Base-by-base conservation (phyloP, 2,888 invertebrate genomes). In the Anodontia alba region DNA sequence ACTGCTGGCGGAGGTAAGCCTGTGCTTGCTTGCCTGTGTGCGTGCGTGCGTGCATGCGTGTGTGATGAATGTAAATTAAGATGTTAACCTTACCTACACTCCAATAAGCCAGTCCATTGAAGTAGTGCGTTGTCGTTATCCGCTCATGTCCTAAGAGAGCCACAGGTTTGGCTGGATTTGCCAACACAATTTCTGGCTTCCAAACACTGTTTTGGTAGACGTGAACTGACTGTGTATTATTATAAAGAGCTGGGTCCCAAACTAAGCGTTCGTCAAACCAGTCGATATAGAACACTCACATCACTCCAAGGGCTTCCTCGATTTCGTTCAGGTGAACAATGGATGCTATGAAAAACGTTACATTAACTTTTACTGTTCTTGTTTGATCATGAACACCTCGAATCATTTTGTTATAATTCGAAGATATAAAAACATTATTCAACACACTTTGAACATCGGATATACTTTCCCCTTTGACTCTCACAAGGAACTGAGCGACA, bases 231-330 rank as follows among this genome's bases (percentile, higher is more conserved):
- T 29, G 1, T 8, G 67, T 67, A 20, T 42, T 31, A 20, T 67
- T 67, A 42, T 67, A 67, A 42, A 33, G 2, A 42, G 33, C n/a
- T 20, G 67, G 36, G 10, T 36, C 29, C 67, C 67, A 67, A 3
- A 38, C 42, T 5, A 67, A 31, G 7, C 81, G 49, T 38, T 81
- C 81, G 67, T 81, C 81, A 0, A 33, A 49, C 81, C 81, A 81
- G 0, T 20, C 7, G 0, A 77, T 31, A 23, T 33, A 54, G 0
- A 81, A n/a, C 15, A 74, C 29, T 2, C 74, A 74, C 36, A 81
- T 70, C 8, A 78, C 43, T 26, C 66, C 43, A 33, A 81, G 31
- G 3, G 67, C 51, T 74, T 81, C 81, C 15, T 74, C 69, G 3
- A 42, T 33, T 38, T 77, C 77, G 1, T 42, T 29, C 3, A 67